phyloP scores from a whole-genome alignment of 1,140 invertebrate species.

The Antheraea mylitta region DNA sequence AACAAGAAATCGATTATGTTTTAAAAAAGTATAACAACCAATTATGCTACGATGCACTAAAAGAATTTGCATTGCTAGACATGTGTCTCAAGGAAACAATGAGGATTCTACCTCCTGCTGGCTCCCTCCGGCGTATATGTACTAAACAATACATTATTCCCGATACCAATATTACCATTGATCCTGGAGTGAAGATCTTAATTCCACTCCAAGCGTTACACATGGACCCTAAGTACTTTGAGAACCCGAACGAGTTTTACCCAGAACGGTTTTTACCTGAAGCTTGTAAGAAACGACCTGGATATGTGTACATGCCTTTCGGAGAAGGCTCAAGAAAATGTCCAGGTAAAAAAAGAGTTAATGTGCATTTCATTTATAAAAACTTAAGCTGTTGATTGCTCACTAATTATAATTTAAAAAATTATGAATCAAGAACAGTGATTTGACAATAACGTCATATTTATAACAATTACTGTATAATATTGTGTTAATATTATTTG shows the following conservation, averaged over 20 bases:
- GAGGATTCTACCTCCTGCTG: conserved; percentile 67
- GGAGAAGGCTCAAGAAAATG: conserved; percentile 84
- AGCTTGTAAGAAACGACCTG: conserved; percentile 55
- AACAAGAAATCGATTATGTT: conserved; percentile 72
- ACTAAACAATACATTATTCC: conserved; percentile 67
- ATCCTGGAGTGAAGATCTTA: conserved; percentile 73
- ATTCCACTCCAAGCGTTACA: conserved; percentile 81
- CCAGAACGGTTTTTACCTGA: conserved; percentile 80
- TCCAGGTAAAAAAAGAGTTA: conserved; percentile 72
- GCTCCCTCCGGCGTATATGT: conserved; percentile 53
- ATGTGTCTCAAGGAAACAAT: conserved; percentile 45
- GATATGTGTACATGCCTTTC: conserved; percentile 82
- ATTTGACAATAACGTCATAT: too few relatives aligned
- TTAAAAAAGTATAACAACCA: conserved; percentile 68
- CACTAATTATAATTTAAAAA: too few relatives aligned
- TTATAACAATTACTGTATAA: too few relatives aligned
- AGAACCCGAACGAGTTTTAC: conserved; percentile 78
- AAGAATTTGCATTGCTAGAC: conserved; percentile 79
- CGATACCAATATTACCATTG: conserved; percentile 53
- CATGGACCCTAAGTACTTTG: conserved; percentile 75
- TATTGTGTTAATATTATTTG: too few relatives aligned
- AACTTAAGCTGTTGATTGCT: too few relatives aligned
- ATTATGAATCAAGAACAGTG: too few relatives aligned
- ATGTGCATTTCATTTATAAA: too few relatives aligned
- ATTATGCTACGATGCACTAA: conserved; percentile 80